Evolutionary conservation across 2,888 invertebrate genomes (phyloP).

Genomic region (Rhagonycha lutea): DNA sequence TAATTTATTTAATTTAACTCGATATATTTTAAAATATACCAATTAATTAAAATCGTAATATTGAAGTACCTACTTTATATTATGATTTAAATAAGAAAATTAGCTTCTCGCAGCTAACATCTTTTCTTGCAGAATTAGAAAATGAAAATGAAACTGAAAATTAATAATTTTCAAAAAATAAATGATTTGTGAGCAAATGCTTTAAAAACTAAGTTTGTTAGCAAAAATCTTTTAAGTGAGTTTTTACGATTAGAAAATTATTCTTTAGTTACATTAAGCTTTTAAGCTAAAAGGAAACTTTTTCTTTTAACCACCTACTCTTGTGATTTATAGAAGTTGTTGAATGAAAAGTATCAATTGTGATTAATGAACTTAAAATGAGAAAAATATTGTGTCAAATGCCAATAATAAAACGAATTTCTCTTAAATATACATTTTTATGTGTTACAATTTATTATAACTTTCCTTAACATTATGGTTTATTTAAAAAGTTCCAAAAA

Average conservation of each 20-base stretch:
- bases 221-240: background rate
- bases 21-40: no score
- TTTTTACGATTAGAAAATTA: conserved; percentile 5
- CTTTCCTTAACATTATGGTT: no score
- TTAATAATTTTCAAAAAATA: background rate
- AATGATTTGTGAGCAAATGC: background rate
- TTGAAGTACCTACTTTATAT: no score
- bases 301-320: background rate
- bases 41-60: no score
- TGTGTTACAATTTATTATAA: background rate
- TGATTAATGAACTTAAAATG: background rate
- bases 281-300: conserved; percentile 2
- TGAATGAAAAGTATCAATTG: background rate
- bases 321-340: background rate
- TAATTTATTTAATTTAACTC: no score
- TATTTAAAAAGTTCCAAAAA: no score
- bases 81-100: background rate
- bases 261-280: conserved; percentile 1
- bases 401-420: background rate
- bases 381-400: background rate
- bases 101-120: background rate
- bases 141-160: background rate
- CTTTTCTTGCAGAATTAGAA: background rate
- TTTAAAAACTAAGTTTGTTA: background rate
- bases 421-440: background rate